Base-by-base conservation (phyloP, 2,888 invertebrate genomes). In the Aphodius sticticus region DNA sequence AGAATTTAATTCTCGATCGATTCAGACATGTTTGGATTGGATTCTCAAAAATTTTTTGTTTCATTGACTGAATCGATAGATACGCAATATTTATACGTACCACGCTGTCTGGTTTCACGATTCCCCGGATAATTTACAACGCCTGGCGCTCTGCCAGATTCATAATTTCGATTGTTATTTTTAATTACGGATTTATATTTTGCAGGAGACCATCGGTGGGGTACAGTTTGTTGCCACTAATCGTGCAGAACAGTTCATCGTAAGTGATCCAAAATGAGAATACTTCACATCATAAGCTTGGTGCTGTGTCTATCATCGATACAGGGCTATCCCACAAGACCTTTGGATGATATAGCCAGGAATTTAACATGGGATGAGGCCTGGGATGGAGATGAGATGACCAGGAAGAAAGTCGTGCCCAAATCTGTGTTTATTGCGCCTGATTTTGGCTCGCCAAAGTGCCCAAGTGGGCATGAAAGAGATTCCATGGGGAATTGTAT, bases 401-500 rank as follows among this genome's bases (percentile, higher is more conserved):
- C 35, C n/a, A 5, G 74, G n/a, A 35, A 35, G n/a, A 74, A 35
- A 74, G 74, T 74, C 9, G 74, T 74, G 5, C 74, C 74, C 3
- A 74, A 74, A 35, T 74, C 74, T 16, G 74, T 74, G 26, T 74
- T 74, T 36, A 74, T 74, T 14, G 74, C 74, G 9, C 74, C 74
- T 0, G 12, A 74, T 26, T 74, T 74, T 35, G 74, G 37, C 16
- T n/a, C 74, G 26, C 53, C 7, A 12, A 53, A 53, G 4, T 74
- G 74, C n/a, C 74, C 74, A 3, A n/a, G 6, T 36, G 74, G 74
- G 6, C 35, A 36, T 14, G 26, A 74, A 15, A 35, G 26, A 15
- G 74, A 26, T n/a, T 12, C 7, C 70, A 74, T 6, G 4, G 74
- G 74, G 12, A 26, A 26, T 6, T 74, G 74, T 35, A 74, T 16